phyloP scores from a whole-genome alignment of 1,140 invertebrate species.

The Paraescarpia echinospica region DNA sequence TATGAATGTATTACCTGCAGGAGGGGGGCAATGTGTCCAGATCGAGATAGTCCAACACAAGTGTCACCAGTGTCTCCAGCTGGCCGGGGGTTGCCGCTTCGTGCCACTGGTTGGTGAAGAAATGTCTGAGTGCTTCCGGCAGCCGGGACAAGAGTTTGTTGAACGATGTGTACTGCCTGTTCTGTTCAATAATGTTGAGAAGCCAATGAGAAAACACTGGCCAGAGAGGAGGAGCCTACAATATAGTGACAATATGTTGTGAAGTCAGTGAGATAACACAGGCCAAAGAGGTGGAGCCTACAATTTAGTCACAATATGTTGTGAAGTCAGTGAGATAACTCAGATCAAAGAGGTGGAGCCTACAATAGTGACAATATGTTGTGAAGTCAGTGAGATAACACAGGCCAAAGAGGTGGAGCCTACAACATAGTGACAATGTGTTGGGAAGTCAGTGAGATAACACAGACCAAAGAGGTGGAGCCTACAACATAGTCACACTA shows the following conservation, averaged over 20 bases:
- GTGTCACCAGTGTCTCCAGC: slow-evolving; percentile 26
- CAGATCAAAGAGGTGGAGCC: slow-evolving; percentile 27
- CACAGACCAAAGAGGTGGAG: neutral
- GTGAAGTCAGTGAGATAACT: slow-evolving; percentile 35
- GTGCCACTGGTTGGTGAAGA: slow-evolving; percentile 40
- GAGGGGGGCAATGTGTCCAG: slow-evolving; percentile 24
- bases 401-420: slow-evolving; percentile 27
- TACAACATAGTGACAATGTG: slow-evolving; percentile 7
- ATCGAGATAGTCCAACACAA: slow-evolving; percentile 23
- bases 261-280: slow-evolving; percentile 28
- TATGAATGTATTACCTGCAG: slow-evolving; percentile 13
- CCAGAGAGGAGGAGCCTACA: slow-evolving; percentile 28
- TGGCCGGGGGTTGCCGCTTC: slow-evolving; percentile 30
- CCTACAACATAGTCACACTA: neutral
- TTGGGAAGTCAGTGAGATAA: neutral
- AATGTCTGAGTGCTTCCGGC: slow-evolving; percentile 31
- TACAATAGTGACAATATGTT: slow-evolving; percentile 29
- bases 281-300: slow-evolving; percentile 27
- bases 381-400: slow-evolving; percentile 35
- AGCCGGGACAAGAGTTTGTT: slow-evolving; percentile 31
- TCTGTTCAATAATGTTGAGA: slow-evolving; percentile 39
- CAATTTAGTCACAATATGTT: slow-evolving; percentile 37
- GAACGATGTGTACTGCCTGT: slow-evolving; percentile 32
- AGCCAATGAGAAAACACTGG: slow-evolving; percentile 35
- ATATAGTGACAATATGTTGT: neutral